Conservation (phyloP, 2,888 invertebrate species). For the Drosophila borborema region DNA sequence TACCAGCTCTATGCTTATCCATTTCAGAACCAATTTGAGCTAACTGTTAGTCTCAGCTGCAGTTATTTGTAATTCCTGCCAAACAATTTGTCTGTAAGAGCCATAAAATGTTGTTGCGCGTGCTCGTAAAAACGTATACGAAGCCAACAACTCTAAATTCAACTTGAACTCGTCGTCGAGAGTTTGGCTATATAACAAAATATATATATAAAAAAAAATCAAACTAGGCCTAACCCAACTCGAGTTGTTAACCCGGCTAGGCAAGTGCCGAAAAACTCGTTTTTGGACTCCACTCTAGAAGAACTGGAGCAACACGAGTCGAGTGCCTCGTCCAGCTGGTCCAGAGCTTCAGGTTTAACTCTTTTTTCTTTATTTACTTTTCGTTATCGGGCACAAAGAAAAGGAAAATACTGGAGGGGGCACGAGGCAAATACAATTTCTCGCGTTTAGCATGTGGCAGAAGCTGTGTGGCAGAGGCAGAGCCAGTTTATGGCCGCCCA, state of each 20-base stretch:
- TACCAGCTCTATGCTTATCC: neutral
- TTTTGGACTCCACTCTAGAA: conserved; percentile 63
- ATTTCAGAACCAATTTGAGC: conserved; percentile 10
- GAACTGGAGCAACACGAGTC: conserved; percentile 67
- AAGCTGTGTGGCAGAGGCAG: conserved; percentile 27
- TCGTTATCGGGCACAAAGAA: conserved; percentile 55
- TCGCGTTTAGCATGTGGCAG: conserved; percentile 49
- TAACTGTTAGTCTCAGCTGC: conserved; percentile 9
- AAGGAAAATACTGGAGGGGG: conserved; percentile 34
- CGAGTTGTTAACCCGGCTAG: conserved; percentile 39
- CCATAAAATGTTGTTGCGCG: conserved; percentile 41
- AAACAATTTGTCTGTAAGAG: conserved; percentile 30
- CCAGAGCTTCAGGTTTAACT: conserved; percentile 17
- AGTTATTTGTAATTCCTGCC: conserved; percentile 22
- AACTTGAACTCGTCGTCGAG: conserved; percentile 1
- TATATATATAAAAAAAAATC: conserved; percentile 10
- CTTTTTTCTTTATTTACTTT: neutral
- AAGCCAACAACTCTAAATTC: conserved; percentile 6
- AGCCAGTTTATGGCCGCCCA: conserved; percentile 16
- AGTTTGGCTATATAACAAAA: conserved; percentile 18
- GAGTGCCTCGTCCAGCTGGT: conserved; percentile 30
- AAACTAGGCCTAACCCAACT: conserved; percentile 37
- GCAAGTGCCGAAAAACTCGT: conserved; percentile 72
- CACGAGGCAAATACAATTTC: conserved; percentile 11
- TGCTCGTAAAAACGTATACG: conserved; percentile 23